Evolutionary conservation across 2,113 vertebrate species (phyloP).

Genomic region (Sorex araneus): DNA sequence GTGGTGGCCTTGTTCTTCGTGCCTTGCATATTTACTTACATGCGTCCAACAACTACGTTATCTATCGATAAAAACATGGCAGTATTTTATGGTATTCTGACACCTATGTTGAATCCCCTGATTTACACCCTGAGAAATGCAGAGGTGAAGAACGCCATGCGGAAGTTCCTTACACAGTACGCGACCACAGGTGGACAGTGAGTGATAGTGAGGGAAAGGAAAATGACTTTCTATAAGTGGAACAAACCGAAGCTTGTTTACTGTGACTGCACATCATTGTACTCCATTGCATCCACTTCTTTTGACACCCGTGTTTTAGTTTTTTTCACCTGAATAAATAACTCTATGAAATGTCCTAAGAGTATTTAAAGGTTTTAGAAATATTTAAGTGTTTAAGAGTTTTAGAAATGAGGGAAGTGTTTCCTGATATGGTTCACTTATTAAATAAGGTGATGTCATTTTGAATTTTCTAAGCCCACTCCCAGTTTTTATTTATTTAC

Average conservation of each 20-base stretch:
- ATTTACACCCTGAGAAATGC: constrained; percentile 79
- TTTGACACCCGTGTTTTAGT: background rate
- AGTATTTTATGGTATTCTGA: constrained; percentile 80
- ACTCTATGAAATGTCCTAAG: background rate
- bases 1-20: constrained; percentile 74
- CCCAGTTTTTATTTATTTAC: background rate
- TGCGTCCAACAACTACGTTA: background rate
- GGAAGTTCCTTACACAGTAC: constrained; percentile 22
- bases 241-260: background rate
- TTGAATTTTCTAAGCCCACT: background rate
- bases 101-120: constrained; percentile 79
- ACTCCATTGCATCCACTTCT: background rate
- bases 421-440: background rate
- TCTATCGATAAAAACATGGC: constrained; percentile 71
- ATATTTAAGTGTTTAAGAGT: background rate
- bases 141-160: constrained; percentile 73
- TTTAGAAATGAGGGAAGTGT: constrained; percentile 10
- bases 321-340: background rate
- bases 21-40: constrained; percentile 70
- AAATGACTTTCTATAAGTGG: background rate
- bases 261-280: background rate
- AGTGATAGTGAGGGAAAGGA: background rate
- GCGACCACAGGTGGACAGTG: background rate
- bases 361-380: too few species aligned
- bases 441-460: background rate